Conservation (phyloP, 1,140 invertebrate genomes). For the Camponotus vicinus region DNA sequence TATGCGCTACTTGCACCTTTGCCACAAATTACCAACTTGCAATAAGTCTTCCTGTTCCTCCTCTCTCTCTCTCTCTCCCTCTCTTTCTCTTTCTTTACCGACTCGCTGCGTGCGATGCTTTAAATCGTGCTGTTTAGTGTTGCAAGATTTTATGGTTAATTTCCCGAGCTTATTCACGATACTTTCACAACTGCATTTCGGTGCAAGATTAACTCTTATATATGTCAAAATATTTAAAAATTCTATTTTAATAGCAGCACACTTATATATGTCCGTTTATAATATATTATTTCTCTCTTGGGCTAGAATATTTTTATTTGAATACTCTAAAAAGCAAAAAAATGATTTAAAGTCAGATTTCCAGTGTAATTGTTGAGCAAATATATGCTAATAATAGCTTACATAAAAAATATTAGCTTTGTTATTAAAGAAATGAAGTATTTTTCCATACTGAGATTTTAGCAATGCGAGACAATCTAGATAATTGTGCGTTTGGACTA, state of each 20-base stretch:
- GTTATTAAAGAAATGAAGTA: background rate
- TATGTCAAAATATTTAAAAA: slow-evolving; percentile 43
- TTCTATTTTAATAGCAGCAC: background rate
- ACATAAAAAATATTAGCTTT: background rate
- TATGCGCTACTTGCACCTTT: background rate
- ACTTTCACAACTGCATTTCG: slow-evolving; percentile 24
- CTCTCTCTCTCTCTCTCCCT: background rate
- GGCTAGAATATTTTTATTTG: background rate
- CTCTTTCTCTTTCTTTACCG: background rate
- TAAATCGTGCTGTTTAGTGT: slow-evolving; percentile 57
- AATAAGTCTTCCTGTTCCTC: slow-evolving; percentile 28
- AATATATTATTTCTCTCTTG: background rate
- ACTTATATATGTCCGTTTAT: background rate
- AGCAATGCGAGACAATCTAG: slow-evolving; percentile 1
- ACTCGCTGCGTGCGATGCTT: slow-evolving; percentile 31
- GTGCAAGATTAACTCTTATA: slow-evolving; percentile 36
- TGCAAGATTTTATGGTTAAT: slow-evolving; percentile 39
- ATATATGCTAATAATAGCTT: background rate
- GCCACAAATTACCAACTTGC: slow-evolving; percentile 39
- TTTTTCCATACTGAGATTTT: background rate
- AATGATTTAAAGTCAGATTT: background rate
- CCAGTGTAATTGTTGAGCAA: background rate
- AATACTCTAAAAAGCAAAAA: background rate
- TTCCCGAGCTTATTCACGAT: background rate
- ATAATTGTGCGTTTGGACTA: background rate